Conservation (phyloP, 2,888 invertebrate genomes). For the Lymantria monacha region DNA sequence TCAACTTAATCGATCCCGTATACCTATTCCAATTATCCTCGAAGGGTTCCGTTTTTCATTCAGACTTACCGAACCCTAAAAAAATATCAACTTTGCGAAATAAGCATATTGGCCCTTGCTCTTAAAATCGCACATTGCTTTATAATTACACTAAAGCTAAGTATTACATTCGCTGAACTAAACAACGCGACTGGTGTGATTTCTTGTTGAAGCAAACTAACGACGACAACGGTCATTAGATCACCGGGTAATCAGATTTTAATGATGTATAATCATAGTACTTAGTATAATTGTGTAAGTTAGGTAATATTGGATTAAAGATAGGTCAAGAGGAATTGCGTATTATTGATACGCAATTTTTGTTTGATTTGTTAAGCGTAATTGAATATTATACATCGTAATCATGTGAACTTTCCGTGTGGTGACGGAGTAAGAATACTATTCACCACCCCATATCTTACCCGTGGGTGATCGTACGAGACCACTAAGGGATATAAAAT, state of each 20-base stretch:
- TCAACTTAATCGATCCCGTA: no score
- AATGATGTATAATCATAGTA: slow-evolving; percentile 23
- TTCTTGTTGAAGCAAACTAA: background rate
- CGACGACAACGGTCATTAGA: slow-evolving; percentile 25
- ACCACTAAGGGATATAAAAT: no score
- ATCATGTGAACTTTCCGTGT: no score
- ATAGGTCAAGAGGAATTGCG: slow-evolving; percentile 1
- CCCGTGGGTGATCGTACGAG: no score
- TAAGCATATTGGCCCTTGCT: background rate
- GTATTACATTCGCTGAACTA: background rate
- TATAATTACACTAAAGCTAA: background rate
- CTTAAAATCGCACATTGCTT: background rate
- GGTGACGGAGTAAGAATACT: no score
- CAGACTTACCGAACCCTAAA: no score
- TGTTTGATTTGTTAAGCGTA: background rate
- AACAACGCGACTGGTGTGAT: background rate
- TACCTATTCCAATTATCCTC: no score
- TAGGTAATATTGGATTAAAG: background rate
- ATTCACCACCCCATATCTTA: no score
- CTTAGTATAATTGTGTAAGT: slow-evolving; percentile 2
- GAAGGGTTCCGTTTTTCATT: no score
- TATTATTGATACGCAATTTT: background rate
- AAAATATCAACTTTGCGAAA: no score
- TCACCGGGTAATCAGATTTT: slow-evolving; percentile 28
- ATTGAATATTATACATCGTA: no score